Percentiles rank a stretch among this genome's conserved stretches.
These are phyloP conservation scores for Dinothrombium tinctorium DNA, from an alignment of 1,140 invertebrate genomes.

Conservation along the genomic window DNA sequence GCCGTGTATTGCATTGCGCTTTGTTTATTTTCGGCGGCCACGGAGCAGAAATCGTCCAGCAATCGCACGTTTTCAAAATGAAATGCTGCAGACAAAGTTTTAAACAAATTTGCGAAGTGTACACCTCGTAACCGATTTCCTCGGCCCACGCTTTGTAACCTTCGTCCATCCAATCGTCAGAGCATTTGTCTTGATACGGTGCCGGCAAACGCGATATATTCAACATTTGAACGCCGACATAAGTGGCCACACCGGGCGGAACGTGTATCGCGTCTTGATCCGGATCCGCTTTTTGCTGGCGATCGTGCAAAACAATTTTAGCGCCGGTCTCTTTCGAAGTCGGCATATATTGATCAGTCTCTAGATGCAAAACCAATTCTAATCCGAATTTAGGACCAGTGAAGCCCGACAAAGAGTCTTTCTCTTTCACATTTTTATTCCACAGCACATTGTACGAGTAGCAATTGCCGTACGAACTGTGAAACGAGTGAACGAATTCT, in stretches of 20 bases:
- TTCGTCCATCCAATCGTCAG: slow-evolving; percentile 7
- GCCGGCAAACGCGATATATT: slow-evolving; percentile 11
- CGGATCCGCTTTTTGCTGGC: slow-evolving; percentile 7
- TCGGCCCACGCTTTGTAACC: slow-evolving; percentile 5
- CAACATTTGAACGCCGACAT: slow-evolving; percentile 11
- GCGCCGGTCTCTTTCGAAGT: slow-evolving; percentile 18
- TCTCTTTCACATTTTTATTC: background rate
- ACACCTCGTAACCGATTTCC: slow-evolving; percentile 4
- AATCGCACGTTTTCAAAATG: slow-evolving; percentile 6
- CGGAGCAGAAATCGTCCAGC: slow-evolving; percentile 10
- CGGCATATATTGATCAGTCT: slow-evolving; percentile 21
- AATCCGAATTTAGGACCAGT: slow-evolving; percentile 18
- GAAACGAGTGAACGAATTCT: slow-evolving; percentile 9
- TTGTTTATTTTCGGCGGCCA: background rate
- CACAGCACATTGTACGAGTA: slow-evolving; percentile 10
- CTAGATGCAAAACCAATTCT: slow-evolving; percentile 19
- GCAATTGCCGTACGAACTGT: slow-evolving; percentile 11
- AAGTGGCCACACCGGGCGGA: slow-evolving; percentile 11
- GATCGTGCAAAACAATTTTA: slow-evolving; percentile 13
- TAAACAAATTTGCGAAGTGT: slow-evolving; percentile 12
- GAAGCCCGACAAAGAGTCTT: slow-evolving; percentile 6
- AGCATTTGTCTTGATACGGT: slow-evolving; percentile 11
- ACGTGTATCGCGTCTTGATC: slow-evolving; percentile 13
- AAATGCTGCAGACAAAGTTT: slow-evolving; percentile 9
- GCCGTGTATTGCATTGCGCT: slow-evolving; percentile 3